These are phyloP conservation scores for Naja naja DNA, from an alignment of 2,113 vertebrate species.

Conservation along the genomic window DNA sequence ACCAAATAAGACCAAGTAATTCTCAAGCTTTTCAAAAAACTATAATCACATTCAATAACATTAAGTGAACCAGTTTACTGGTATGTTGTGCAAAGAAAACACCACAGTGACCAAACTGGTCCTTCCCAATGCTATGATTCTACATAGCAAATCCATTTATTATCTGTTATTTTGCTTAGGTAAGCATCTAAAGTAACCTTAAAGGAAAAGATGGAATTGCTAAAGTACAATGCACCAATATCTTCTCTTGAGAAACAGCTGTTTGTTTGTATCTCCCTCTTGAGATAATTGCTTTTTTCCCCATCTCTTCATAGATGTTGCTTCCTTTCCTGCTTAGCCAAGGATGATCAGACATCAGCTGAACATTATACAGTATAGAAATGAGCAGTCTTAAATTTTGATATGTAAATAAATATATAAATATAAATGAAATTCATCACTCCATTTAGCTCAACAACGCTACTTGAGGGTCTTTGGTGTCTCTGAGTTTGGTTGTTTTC, in stretches of 20 bases:
- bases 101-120: not conserved
- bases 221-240: not conserved
- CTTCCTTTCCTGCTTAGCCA: not conserved
- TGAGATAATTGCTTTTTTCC: not conserved
- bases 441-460: not conserved
- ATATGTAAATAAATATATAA: not conserved
- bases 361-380: not conserved
- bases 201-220: slow-evolving; percentile 31
- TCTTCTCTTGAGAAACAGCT: not conserved
- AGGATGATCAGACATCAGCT: not conserved
- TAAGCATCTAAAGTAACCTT: slow-evolving; percentile 26
- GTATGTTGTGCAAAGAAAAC: not conserved
- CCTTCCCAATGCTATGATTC: not conserved
- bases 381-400: not conserved
- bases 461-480: not conserved
- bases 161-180: slow-evolving; percentile 5
- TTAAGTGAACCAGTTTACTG: not conserved
- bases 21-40: not conserved
- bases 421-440: not conserved
- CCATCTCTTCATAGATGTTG: not conserved
- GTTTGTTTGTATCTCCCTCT: not conserved
- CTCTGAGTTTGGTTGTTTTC: not conserved
- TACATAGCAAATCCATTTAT: slow-evolving; percentile 9
- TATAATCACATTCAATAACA: not conserved
- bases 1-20: not conserved